phyloP scores from a whole-genome alignment of 2,888 invertebrate species.

The Sipha maydis region DNA sequence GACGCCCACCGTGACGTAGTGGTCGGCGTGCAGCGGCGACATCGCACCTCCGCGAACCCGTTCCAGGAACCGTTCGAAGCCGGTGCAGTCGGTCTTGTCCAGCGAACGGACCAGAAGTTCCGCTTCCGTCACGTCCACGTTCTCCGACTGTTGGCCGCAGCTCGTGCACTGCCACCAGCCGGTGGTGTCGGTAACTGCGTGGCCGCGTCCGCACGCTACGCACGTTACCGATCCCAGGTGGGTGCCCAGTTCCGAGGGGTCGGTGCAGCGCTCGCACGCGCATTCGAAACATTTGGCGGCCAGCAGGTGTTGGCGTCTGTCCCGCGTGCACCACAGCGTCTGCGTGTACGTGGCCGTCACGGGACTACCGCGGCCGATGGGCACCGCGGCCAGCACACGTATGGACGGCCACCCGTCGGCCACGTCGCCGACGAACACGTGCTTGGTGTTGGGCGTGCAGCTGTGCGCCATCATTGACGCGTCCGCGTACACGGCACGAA shows the following conservation, averaged over 20 bases:
- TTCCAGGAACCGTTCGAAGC: constrained; percentile 70
- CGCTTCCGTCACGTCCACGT: constrained; percentile 69
- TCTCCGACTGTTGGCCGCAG: constrained; percentile 69
- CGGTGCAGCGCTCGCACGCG: constrained; percentile 75
- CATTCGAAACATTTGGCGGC: constrained; percentile 78
- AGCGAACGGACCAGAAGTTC: not conserved
- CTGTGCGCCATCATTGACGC: constrained; percentile 79
- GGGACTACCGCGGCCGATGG: constrained; percentile 75
- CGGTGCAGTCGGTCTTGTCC: not conserved
- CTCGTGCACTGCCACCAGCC: constrained; percentile 73
- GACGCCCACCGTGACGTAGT: constrained; percentile 76
- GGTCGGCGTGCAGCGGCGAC: constrained; percentile 73
- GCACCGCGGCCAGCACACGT: constrained; percentile 74
- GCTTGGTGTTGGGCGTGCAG: constrained; percentile 78
- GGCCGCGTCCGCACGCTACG: constrained; percentile 73
- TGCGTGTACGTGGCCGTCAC: constrained; percentile 79
- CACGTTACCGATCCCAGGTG: constrained; percentile 73
- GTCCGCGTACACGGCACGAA: constrained; percentile 71
- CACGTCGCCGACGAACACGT: constrained; percentile 74
- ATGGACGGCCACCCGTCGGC: constrained; percentile 69
- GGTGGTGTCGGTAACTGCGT: constrained; percentile 69
- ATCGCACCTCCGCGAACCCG: constrained; percentile 66
- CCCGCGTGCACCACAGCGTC: constrained; percentile 76
- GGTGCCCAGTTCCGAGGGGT: constrained; percentile 77
- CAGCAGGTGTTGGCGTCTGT: constrained; percentile 73